phyloP scores from a whole-genome alignment of 2,113 vertebrate species.

The Puffinus mauretanicus region DNA sequence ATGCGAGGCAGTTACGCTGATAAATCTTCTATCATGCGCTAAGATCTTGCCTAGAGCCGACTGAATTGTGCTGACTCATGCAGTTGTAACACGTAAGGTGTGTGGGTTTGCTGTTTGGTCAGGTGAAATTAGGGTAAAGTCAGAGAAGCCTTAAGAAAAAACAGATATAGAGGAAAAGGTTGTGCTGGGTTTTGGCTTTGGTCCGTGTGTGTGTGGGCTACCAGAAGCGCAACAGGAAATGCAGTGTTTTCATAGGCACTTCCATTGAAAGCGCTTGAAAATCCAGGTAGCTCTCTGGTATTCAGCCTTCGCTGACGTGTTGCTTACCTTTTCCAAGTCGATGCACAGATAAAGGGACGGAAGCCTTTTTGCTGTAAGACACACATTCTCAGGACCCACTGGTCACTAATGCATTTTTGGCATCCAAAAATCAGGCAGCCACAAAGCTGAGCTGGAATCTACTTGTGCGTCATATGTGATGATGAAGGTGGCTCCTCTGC shows the following conservation, averaged over 20 bases:
- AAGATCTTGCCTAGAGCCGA: neutral
- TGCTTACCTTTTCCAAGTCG: neutral
- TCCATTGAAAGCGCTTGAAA: neutral
- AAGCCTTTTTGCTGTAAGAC: neutral
- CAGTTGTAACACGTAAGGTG: neutral
- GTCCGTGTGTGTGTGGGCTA: neutral
- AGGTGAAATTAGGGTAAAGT: neutral
- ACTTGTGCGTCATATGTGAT: rapidly evolving
- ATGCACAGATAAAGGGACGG: neutral
- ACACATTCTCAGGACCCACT: rapidly evolving
- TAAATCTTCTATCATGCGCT: neutral
- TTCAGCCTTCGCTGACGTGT: neutral
- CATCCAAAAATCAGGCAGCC: neutral
- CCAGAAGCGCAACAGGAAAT: neutral
- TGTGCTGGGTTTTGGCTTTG: neutral
- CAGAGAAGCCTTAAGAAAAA: neutral
- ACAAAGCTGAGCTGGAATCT: neutral
- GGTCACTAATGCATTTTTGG: neutral
- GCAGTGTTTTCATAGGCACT: neutral
- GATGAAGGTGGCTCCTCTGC: neutral
- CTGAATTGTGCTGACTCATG: neutral
- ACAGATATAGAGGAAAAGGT: neutral
- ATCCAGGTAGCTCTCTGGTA: neutral
- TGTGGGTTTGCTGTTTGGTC: neutral
- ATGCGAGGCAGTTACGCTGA: neutral